Evolutionary conservation across 1,140 invertebrate species (phyloP).

Genomic region (Macrotrachela quadricornifera): DNA sequence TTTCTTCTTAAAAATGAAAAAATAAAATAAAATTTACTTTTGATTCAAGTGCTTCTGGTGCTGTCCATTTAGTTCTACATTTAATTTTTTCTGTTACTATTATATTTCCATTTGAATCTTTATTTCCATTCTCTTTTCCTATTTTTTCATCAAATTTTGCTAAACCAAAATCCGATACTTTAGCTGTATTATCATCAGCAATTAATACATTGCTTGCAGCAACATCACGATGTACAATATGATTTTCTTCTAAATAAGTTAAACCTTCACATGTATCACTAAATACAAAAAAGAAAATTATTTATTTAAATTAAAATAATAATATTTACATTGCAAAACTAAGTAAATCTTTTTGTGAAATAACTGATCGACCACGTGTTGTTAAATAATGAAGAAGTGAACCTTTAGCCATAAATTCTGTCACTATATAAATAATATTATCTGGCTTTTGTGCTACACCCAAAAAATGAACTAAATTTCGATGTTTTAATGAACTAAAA

Average conservation of each 20-base stretch:
- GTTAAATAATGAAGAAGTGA: slow-evolving; percentile 89
- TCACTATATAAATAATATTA: slow-evolving; percentile 59
- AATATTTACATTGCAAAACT: slow-evolving; percentile 50
- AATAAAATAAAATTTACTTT: slow-evolving; percentile 43
- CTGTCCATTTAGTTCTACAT: slow-evolving; percentile 95
- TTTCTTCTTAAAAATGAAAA: too few species aligned
- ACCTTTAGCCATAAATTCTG: slow-evolving; percentile 97
- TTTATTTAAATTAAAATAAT: slow-evolving; percentile 16
- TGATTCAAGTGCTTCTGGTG: slow-evolving; percentile 83
- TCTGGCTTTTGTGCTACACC: background rate
- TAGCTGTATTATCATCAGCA: slow-evolving; percentile 69
- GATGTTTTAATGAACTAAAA: too few species aligned
- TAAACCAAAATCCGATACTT: slow-evolving; percentile 86
- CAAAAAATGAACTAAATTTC: too few species aligned
- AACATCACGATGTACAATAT: slow-evolving; percentile 38
- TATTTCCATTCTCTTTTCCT: slow-evolving; percentile 32
- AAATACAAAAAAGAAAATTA: slow-evolving; percentile 12
- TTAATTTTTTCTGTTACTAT: background rate
- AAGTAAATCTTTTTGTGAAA: slow-evolving; percentile 87
- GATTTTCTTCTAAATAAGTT: slow-evolving; percentile 85
- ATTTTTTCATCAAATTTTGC: slow-evolving; percentile 32
- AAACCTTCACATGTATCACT: slow-evolving; percentile 93
- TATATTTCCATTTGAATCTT: background rate
- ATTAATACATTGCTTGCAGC: slow-evolving; percentile 71
- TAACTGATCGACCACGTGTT: slow-evolving; percentile 74